Conservation (phyloP, 2,888 invertebrate genomes). For the Aquatica leii region DNA sequence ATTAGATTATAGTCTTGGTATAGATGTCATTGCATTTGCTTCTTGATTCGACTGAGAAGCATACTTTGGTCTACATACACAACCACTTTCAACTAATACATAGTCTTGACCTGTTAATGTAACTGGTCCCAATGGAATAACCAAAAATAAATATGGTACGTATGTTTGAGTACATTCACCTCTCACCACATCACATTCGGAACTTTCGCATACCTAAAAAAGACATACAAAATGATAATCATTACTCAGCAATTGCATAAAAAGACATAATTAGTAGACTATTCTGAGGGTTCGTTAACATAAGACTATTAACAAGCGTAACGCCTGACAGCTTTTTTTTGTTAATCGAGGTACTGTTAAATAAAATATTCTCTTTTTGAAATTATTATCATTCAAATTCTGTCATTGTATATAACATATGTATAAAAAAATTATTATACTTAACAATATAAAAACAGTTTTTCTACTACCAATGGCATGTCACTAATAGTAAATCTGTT, state of each 20-base stretch:
- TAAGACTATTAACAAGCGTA: background rate
- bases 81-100: slow-evolving; percentile 94
- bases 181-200: slow-evolving; percentile 87
- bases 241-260: no score
- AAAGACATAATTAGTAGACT: no score
- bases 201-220: slow-evolving; percentile 73
- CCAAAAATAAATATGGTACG: slow-evolving; percentile 90
- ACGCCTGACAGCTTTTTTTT: no score
- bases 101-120: slow-evolving; percentile 93
- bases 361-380: no score
- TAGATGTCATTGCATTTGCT: slow-evolving; percentile 56
- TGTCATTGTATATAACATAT: no score
- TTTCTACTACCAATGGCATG: no score
- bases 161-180: slow-evolving; percentile 93
- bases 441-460: no score
- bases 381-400: no score
- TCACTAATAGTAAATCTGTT: no score
- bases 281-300: no score
- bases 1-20: slow-evolving; percentile 54
- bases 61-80: slow-evolving; percentile 77
- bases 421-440: no score
- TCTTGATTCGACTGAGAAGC: slow-evolving; percentile 55
- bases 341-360: no score
- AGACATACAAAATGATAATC: background rate
- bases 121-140: slow-evolving; percentile 88